Evolutionary conservation across 2,888 invertebrate genomes (phyloP), one percentile per base, ranked within the genome.

Genomic region (Loripinus fragilis): DNA sequence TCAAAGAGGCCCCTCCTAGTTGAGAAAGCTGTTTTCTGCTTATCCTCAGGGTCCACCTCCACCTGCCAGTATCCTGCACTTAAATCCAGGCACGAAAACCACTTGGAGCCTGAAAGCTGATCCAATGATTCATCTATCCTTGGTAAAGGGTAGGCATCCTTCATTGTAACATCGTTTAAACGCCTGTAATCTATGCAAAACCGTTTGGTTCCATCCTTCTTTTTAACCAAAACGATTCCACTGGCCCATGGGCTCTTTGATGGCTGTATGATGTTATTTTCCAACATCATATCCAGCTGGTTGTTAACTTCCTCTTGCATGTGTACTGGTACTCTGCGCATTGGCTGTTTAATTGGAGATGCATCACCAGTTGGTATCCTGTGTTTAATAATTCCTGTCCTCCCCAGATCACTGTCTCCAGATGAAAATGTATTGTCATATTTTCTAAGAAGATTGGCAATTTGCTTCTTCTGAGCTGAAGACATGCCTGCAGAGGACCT

Each of bases 311-410:
- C 66, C 12, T 7, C 42, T 12, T 35, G n/a, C 66, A 66, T 66
- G 20, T 35, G 38, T 10, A 41, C 33, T 28, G 66, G 66, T 35
- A 66, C 33, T 10, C 66, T 3, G 8, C 66, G 33, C 42, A 41
- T n/a, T 66, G 66, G 66, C 12, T 66, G 66, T 35, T 66, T 66
- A 5, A 66, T 66, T 3, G 66, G 66, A 8, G 38, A 8, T 12
- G 23, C 38, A 35, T 35, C 20, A 66, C 20, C 66, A 23, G 20
- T 20, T 33, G 10, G 12, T 5, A 66, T 66, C 20, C 23, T 66
- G n/a, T 66, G 66, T 41, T 35, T 66, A 15, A 66, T 66, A n/a
- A 66, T 66, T 35, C 66, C 66, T 35, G 66, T 66, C 12, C 66
- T 33, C 8, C 66, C 66, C 5, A 66, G 38, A 23, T 66, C 33